These are phyloP conservation scores for Oxyteleia sp. DNA, from an alignment of 2,888 invertebrate genomes.

Conservation along the genomic window DNA sequence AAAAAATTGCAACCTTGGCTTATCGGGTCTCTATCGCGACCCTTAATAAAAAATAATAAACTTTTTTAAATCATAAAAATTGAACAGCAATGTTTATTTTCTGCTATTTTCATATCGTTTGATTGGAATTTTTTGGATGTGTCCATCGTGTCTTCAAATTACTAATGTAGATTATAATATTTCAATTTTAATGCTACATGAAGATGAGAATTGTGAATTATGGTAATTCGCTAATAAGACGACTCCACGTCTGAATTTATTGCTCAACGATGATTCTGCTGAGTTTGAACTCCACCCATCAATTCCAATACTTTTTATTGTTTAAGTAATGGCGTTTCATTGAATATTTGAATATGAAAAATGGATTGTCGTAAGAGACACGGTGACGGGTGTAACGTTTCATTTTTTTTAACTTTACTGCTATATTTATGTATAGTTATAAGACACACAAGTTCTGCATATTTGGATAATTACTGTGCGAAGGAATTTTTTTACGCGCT, in stretches of 20 bases:
- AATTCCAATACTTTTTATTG: constrained; percentile 43
- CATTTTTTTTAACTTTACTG: background rate
- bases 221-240: constrained; percentile 48
- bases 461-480: background rate
- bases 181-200: constrained; percentile 24
- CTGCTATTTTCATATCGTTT: no score
- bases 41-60: no score
- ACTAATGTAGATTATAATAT: no score
- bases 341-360: constrained; percentile 44
- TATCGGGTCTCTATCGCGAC: no score
- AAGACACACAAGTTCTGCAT: background rate
- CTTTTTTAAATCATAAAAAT: no score
- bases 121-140: no score
- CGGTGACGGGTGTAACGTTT: background rate
- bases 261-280: constrained; percentile 46
- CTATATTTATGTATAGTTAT: background rate
- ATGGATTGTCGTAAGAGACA: constrained; percentile 24
- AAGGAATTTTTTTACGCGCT: background rate
- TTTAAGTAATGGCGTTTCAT: constrained; percentile 11
- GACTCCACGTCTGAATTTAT: constrained; percentile 33
- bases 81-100: no score
- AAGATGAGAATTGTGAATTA: constrained; percentile 40
- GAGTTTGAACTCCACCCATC: constrained; percentile 50
- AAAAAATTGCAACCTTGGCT: no score
- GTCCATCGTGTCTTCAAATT: no score